These are phyloP conservation scores for Brachypteracias leptosomus DNA, from an alignment of 2,113 vertebrate genomes.

Conservation along the genomic window DNA sequence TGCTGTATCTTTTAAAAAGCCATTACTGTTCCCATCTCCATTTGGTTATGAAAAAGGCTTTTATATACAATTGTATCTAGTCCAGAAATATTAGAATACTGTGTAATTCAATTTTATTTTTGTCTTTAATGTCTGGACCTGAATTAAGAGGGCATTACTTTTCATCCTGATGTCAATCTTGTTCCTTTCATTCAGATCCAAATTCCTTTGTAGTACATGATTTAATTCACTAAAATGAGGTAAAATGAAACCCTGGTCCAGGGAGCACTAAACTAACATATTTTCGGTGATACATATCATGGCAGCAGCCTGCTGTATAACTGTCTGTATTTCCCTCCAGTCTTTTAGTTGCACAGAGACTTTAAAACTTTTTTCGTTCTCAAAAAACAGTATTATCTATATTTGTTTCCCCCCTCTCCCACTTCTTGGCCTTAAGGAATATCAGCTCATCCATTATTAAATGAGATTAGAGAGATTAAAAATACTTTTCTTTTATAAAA, in stretches of 20 bases:
- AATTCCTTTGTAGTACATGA: conserved; percentile 31
- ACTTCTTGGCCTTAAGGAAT: background rate
- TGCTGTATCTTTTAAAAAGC: background rate
- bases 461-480: conserved; percentile 2
- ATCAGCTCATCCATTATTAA: background rate
- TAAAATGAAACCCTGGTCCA: conserved; percentile 37
- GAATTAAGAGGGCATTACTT: conserved; percentile 10
- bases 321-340: background rate
- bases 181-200: conserved; percentile 3
- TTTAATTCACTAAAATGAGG: conserved; percentile 39
- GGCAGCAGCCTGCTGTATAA: background rate
- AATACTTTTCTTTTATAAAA: background rate
- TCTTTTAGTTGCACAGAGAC: background rate
- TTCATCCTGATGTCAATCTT: conserved; percentile 10
- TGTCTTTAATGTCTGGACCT: conserved; percentile 46
- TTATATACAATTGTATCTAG: conserved; percentile 27
- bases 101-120: conserved; percentile 45
- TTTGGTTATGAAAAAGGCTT: conserved; percentile 11
- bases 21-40: background rate
- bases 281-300: background rate
- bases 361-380: background rate
- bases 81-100: conserved; percentile 37
- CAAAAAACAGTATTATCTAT: background rate
- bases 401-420: background rate
- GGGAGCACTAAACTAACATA: conserved; percentile 8